A percentile compares a stretch with the other conserved stretches of the same genome.
phyloP scores from a whole-genome alignment of 2,888 invertebrate species.

The Chromoteleia sp. region DNA sequence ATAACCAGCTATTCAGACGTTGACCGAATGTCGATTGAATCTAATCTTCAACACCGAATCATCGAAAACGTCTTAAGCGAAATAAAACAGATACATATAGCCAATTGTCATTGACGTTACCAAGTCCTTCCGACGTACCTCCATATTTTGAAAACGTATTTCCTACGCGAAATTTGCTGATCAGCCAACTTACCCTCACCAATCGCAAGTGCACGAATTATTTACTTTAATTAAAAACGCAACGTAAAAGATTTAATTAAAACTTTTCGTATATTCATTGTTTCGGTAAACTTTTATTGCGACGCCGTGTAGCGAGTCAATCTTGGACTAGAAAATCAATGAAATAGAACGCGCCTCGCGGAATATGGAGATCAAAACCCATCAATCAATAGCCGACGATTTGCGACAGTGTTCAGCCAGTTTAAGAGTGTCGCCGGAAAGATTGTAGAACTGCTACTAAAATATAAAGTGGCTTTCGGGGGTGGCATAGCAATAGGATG shows the following conservation, averaged over 20 bases:
- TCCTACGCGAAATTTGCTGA: conserved; percentile 11
- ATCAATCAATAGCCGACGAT: conserved; percentile 54
- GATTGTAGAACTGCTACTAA: conserved; percentile 83
- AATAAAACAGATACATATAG: too few species aligned
- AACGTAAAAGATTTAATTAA: conserved; percentile 41
- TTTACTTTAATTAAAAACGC: conserved; percentile 53
- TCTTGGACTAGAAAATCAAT: conserved; percentile 37
- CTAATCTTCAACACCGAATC: too few species aligned
- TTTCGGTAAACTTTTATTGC: conserved; percentile 46
- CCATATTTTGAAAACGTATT: too few species aligned
- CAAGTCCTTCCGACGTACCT: too few species aligned
- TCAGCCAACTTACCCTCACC: conserved; percentile 11
- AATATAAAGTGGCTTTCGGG: conserved; percentile 83
- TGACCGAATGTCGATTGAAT: too few species aligned
- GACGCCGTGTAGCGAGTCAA: conserved; percentile 23
- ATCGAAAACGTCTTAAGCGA: too few species aligned
- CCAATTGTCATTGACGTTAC: too few species aligned
- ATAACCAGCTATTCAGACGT: too few species aligned
- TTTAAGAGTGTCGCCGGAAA: conserved; percentile 79
- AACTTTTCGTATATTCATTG: conserved; percentile 37
- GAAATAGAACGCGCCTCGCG: conserved; percentile 10
- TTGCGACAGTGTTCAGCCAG: conserved; percentile 46
- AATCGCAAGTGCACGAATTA: conserved; percentile 28
- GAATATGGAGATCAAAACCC: conserved; percentile 41
- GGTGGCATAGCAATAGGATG: conserved; percentile 83